Evolutionary conservation across 2,888 invertebrate genomes (phyloP).

Genomic region (Metallyticus violacea): DNA sequence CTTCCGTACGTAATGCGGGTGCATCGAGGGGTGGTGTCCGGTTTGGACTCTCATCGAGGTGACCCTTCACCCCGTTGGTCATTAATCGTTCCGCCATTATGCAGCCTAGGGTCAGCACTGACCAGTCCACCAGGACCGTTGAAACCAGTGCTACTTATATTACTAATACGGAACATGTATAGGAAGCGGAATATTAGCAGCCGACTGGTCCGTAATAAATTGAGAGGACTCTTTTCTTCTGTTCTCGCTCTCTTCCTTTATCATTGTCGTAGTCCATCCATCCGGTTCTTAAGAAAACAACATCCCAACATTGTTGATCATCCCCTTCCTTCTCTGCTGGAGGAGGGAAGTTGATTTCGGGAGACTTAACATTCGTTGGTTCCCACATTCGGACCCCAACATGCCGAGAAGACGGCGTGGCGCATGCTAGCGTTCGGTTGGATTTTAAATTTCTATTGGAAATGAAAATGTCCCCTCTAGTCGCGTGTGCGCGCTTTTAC

Average conservation of each 20-base stretch:
- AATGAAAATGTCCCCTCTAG: too few species aligned
- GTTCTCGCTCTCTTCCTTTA: neutral
- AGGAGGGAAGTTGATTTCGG: too few species aligned
- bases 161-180: slow-evolving; percentile 11
- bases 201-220: slow-evolving; percentile 1
- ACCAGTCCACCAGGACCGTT: slow-evolving; percentile 21
- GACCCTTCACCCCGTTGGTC: slow-evolving; percentile 27
- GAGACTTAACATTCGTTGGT: neutral
- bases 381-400: neutral
- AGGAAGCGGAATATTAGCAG: slow-evolving; percentile 28
- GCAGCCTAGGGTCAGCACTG: slow-evolving; percentile 23
- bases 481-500: neutral
- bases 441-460: neutral
- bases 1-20: slow-evolving; percentile 23
- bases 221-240: neutral
- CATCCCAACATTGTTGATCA: too few species aligned
- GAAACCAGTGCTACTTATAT: too few species aligned
- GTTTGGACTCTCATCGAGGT: neutral
- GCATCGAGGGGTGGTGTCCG: neutral
- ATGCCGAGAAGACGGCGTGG: too few species aligned
- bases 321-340: too few species aligned
- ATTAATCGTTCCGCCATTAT: slow-evolving; percentile 29
- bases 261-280: neutral
- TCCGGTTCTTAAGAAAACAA: neutral
- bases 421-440: neutral